These are phyloP conservation scores for Rutpela maculata DNA, from an alignment of 2,888 invertebrate genomes.

Conservation along the genomic window DNA sequence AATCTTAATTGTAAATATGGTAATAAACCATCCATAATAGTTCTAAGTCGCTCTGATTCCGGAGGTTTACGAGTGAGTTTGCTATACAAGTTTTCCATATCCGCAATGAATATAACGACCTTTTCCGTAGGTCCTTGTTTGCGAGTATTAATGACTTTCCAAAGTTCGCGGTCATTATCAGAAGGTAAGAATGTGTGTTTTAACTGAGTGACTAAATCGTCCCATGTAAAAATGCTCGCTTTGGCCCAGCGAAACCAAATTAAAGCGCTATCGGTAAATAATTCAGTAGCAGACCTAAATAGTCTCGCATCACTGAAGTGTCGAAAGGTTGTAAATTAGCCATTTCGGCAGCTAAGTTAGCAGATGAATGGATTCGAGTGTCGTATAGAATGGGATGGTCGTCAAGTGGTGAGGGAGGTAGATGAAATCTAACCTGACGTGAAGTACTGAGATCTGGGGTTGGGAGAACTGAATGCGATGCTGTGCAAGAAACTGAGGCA, in stretches of 20 bases:
- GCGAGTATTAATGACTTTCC: conserved; percentile 9
- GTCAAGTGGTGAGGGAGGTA: too few relatives aligned
- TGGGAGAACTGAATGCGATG: too few relatives aligned
- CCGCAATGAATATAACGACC: background rate
- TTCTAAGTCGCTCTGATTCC: background rate
- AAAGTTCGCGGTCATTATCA: background rate
- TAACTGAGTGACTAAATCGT: background rate
- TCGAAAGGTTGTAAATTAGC: background rate
- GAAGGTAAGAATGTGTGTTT: background rate
- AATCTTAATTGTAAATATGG: conserved; percentile 13
- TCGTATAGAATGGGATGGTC: background rate
- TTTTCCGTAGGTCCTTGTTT: background rate
- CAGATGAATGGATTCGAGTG: background rate
- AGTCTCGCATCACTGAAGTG: background rate
- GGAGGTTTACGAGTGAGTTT: conserved; percentile 5
- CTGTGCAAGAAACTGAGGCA: too few relatives aligned
- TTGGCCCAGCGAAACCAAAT: background rate
- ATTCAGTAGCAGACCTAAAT: background rate
- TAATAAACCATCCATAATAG: conserved; percentile 6
- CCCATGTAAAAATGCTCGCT: background rate
- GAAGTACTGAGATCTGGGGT: too few relatives aligned
- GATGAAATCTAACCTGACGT: too few relatives aligned
- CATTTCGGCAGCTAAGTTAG: background rate
- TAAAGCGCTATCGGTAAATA: conserved; percentile 5
- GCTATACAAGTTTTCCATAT: conserved; percentile 4